phyloP scores from a whole-genome alignment of 2,113 vertebrate genomes.

The Castor canadensis region DNA sequence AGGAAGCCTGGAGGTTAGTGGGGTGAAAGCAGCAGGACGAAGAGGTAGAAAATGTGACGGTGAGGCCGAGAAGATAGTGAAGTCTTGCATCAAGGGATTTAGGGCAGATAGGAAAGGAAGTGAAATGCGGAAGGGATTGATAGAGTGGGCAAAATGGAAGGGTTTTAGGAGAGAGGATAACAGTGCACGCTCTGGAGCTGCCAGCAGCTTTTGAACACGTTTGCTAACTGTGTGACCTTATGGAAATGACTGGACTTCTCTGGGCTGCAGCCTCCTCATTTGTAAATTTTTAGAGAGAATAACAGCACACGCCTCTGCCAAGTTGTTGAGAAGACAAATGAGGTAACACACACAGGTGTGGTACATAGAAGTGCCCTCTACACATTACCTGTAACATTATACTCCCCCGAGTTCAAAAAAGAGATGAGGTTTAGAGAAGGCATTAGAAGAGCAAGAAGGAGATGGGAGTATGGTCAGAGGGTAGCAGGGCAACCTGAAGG shows the following conservation, averaged over 20 bases:
- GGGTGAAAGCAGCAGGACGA: not conserved
- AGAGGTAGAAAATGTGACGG: not conserved
- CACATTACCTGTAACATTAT: no score
- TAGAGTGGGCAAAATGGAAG: not conserved
- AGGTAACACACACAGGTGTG: not conserved
- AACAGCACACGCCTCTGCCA: not conserved
- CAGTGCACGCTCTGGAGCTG: not conserved
- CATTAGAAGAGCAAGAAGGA: not conserved
- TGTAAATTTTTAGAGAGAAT: not conserved
- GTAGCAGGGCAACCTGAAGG: not conserved
- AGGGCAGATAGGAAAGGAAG: not conserved
- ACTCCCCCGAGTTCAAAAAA: not conserved
- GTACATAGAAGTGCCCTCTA: not conserved
- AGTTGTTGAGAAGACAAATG: not conserved
- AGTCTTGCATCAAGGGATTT: not conserved
- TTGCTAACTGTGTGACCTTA: not conserved
- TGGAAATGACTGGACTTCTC: not conserved
- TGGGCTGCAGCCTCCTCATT: not conserved
- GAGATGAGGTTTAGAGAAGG: not conserved
- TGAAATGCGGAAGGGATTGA: not conserved
- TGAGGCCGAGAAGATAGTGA: not conserved
- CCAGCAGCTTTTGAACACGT: not conserved
- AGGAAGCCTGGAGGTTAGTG: not conserved
- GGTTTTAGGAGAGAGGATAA: not conserved
- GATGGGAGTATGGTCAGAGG: not conserved